Conservation (phyloP, 2,797 vertebrate species). For the Melanogrammus aeglefinus region DNA sequence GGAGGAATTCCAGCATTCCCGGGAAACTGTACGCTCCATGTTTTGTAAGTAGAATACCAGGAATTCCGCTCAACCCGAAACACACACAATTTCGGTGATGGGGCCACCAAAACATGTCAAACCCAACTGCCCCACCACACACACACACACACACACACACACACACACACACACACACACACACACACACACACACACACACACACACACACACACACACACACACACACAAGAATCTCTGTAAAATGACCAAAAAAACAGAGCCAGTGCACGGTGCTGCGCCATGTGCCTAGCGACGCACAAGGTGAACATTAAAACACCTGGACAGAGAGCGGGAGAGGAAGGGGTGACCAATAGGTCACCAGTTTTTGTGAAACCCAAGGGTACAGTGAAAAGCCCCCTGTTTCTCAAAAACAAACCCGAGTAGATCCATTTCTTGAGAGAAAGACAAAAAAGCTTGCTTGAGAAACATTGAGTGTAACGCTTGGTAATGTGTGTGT, state of each 20-base stretch:
- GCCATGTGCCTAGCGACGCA: not conserved
- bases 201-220: conserved; percentile 12
- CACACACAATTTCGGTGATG: not conserved
- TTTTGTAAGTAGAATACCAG: not conserved
- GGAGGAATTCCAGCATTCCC: not conserved
- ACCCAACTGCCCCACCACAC: not conserved
- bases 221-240: not conserved
- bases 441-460: not conserved
- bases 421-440: conserved; percentile 22
- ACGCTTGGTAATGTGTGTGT: conserved; percentile 25
- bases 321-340: not conserved
- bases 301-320: not conserved
- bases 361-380: conserved; percentile 20
- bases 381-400: not conserved
- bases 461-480: conserved; percentile 17
- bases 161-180: conserved; percentile 4
- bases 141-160: conserved; percentile 8
- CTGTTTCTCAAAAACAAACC: conserved; percentile 24
- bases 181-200: conserved; percentile 8
- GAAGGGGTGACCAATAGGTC: conserved; percentile 19
- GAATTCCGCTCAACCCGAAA: not conserved
- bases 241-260: not conserved
- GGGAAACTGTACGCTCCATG: not conserved
- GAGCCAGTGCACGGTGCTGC: not conserved
- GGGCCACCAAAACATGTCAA: not conserved